Conservation (phyloP, 2,797 vertebrate genomes). For the Stomatorhinus walkeri region DNA sequence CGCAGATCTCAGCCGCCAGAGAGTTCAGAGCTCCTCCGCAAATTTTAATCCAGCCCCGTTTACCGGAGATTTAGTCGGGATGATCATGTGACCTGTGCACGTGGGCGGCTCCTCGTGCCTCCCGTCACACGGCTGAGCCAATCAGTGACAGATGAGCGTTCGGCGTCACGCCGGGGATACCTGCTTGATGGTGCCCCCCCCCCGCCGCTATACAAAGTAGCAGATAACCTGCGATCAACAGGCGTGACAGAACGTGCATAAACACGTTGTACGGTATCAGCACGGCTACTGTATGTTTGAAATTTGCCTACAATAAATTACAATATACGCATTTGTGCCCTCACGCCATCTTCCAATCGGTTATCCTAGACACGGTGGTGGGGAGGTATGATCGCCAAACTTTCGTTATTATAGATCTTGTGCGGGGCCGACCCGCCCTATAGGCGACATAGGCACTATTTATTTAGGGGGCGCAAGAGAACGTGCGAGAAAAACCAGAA, state of each 20-base stretch:
- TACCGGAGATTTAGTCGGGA: neutral
- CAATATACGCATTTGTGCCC: neutral
- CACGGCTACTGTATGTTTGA: neutral
- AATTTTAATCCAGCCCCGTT: neutral
- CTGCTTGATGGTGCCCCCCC: neutral
- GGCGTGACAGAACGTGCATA: neutral
- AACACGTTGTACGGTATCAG: neutral
- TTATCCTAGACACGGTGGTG: neutral
- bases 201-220: neutral
- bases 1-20: neutral
- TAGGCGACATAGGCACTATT: neutral
- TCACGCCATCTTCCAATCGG: neutral
- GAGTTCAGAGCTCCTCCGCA: neutral
- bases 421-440: neutral
- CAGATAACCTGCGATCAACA: neutral
- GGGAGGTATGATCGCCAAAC: neutral
- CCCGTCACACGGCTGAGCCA: slow-evolving; percentile 17
- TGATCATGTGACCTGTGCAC: slow-evolving; percentile 22
- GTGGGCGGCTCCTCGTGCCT: neutral
- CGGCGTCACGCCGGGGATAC: neutral
- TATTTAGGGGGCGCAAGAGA: neutral
- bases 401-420: neutral
- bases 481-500: neutral
- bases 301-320: neutral
- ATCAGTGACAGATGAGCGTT: slow-evolving; percentile 13